Base-by-base conservation (phyloP, 2,797 vertebrate species). In the Nothura maculosa region DNA sequence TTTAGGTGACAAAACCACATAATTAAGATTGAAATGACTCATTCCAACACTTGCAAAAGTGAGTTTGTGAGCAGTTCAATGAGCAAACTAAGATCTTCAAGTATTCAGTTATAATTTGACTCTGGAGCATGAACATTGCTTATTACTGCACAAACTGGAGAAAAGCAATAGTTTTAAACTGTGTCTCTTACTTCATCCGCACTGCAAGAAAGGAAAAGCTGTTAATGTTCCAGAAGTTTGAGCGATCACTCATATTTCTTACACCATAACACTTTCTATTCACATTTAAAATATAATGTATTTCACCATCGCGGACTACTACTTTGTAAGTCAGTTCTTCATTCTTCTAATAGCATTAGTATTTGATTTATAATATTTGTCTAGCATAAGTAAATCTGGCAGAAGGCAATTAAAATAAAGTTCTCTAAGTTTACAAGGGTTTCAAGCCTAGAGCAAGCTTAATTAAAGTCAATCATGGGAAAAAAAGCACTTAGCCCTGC, bases 391-490 rank as follows among this genome's bases (percentile, higher is more conserved):
- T 91, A 96, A 94, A 97, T 93, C 74, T 94, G 87, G 82, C 91
- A 89, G 92, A 94, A 97, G 82, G 96, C 96, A 96, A 97, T 96
- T 96, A 96, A 96, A 95, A 92, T 90, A 95, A 96, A 95, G 89
- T 96, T 96, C 81, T 90, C 68, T 42, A 94, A 95, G 86, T 96
- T 96, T 93, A 92, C 86, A 92, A 70, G 60, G 94, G 48, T 95
- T 95, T 92, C 58, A 81, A 96, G 92, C 80, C 80, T 87, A 83
- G 69, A 96, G 84, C 92, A 94, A 95, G 94, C 93, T 97, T 97
- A 97, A 97, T 97, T 97, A 96, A 96, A 96, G 96, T 96, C 95
- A 97, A 85, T 97, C 94, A 93, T 81, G 66, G 92, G 92, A 96
- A 97, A 96, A 48, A 97, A 97, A 94, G 91, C 97, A 96, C 60